Base-by-base conservation (phyloP, 2,113 vertebrate species). In the Anguilla japonica region DNA sequence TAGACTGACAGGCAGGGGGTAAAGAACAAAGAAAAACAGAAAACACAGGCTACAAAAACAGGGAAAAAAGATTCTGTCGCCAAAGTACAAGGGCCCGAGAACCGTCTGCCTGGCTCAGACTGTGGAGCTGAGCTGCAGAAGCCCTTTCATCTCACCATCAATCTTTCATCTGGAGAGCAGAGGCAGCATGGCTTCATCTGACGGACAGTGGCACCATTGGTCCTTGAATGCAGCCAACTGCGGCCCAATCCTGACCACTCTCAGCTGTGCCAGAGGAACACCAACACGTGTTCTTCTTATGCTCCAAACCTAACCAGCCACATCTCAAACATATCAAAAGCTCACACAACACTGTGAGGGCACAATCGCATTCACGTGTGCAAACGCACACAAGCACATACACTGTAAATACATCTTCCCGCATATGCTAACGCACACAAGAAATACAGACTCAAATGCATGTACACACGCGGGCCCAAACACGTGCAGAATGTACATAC, bases 41-140 rank as follows among this genome's bases (percentile, higher is more conserved):
- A 34, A 39, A 79, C 14, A 79, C n/a, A 34, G 39, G 78, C 29
- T 34, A 41, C n/a, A 41, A 41, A 79, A 79, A 79, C 22, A 79
- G 9, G n/a, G 8, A 46, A 46, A 22, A 81, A 81, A 22, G 7
- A 50, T 14, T n/a, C 43, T 29, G 81, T 56, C 43, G 7, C 26
- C 18, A 56, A 46, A 29, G 81, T 83, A 13, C 46, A n/a, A 29
- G 26, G 43, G 81, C 26, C 22, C 56, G 43, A 53, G 81, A 53
- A 22, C n/a, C 16, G 41, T 14, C 46, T 29, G 75, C 46, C n/a
- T 41, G 80, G 46, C 50, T 22, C 81, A n/a, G 81, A 50, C 26
- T 56, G 22, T 83, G 41, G n/a, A 83, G 81, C 81, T 83, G 81
- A 83, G n/a, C 46, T 83, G 81, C 11, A 16, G 81, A 20, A n/a